These are phyloP conservation scores for Therioaphis trifolii DNA, from an alignment of 2,888 invertebrate species.

Conservation along the genomic window DNA sequence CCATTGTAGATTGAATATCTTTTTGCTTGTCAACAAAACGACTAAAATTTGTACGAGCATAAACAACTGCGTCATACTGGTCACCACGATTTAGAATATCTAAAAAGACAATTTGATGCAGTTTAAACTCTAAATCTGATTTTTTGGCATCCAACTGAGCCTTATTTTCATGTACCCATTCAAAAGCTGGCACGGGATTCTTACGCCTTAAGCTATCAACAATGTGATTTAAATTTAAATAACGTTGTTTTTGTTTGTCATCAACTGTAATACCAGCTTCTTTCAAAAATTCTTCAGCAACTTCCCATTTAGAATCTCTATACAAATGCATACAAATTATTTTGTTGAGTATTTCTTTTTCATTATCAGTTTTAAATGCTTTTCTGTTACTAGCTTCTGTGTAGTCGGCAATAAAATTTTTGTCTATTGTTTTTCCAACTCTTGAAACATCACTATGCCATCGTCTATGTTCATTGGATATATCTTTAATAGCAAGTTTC, in stretches of 20 bases:
- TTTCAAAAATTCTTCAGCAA: conserved; percentile 61
- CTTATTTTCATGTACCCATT: conserved; percentile 85
- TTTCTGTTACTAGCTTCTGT: conserved; percentile 77
- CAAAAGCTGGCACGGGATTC: conserved; percentile 85
- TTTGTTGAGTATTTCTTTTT: conserved; percentile 58
- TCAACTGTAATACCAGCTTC: conserved; percentile 50
- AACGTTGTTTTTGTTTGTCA: conserved; percentile 48
- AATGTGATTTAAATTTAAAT: conserved; percentile 84
- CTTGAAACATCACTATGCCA: conserved; percentile 85
- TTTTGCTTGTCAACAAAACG: conserved; percentile 49
- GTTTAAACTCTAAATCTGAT: conserved; percentile 81
- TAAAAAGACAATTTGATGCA: conserved; percentile 84
- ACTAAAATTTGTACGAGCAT: conserved; percentile 50
- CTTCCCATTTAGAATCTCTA: conserved; percentile 58
- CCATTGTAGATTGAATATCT: conserved; percentile 89
- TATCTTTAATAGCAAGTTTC: conserved; percentile 83
- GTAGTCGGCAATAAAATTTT: conserved; percentile 72
- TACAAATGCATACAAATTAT: conserved; percentile 58
- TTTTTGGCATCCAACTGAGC: conserved; percentile 78
- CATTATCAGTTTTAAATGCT: conserved; percentile 72
- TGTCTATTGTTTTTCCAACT: conserved; percentile 96
- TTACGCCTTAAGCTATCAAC: conserved; percentile 84
- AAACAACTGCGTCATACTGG: conserved; percentile 70
- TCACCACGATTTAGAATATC: conserved; percentile 79
- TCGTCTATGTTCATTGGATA: conserved; percentile 86